phyloP scores from a whole-genome alignment of 2,888 invertebrate species.

The Parnassius smintheus region DNA sequence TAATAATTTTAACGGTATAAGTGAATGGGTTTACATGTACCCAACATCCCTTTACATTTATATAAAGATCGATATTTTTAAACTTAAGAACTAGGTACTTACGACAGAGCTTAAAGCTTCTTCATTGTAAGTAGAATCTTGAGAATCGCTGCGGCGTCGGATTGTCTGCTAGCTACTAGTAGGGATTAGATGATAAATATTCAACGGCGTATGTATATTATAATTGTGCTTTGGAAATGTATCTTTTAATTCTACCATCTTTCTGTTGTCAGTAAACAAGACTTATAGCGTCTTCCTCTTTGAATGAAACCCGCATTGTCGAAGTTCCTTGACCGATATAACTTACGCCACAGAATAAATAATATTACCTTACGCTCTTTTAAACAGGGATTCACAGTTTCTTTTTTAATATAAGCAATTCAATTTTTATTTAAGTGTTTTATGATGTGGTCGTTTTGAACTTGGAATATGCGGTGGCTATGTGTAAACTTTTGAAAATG shows the following conservation, averaged over 20 bases:
- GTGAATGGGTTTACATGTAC: too few relatives aligned
- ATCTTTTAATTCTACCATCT: neutral
- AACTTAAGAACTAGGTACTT: conserved; percentile 6
- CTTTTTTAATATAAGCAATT: too few relatives aligned
- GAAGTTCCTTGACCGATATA: neutral
- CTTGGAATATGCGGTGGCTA: too few relatives aligned
- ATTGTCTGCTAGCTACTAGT: conserved; percentile 22
- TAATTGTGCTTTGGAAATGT: neutral
- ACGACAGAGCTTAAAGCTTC: conserved; percentile 3
- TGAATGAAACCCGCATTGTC: neutral
- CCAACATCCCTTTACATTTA: neutral
- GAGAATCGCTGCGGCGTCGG: conserved; percentile 6
- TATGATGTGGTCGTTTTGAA: too few relatives aligned
- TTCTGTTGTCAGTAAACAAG: neutral
- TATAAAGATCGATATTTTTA: neutral
- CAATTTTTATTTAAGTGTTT: too few relatives aligned
- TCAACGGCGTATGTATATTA: neutral
- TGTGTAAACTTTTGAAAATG: too few relatives aligned
- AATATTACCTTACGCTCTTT: too few relatives aligned
- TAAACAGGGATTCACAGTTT: too few relatives aligned
- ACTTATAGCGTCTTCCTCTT: too few relatives aligned
- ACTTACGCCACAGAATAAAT: too few relatives aligned
- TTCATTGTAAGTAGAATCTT: conserved; percentile 5
- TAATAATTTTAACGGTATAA: too few relatives aligned
- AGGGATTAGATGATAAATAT: neutral